Percentiles rank a stretch among this genome's conserved stretches.
Evolutionary conservation across 2,888 invertebrate species (phyloP).

Genomic region (Tolmerus cingulatus): DNA sequence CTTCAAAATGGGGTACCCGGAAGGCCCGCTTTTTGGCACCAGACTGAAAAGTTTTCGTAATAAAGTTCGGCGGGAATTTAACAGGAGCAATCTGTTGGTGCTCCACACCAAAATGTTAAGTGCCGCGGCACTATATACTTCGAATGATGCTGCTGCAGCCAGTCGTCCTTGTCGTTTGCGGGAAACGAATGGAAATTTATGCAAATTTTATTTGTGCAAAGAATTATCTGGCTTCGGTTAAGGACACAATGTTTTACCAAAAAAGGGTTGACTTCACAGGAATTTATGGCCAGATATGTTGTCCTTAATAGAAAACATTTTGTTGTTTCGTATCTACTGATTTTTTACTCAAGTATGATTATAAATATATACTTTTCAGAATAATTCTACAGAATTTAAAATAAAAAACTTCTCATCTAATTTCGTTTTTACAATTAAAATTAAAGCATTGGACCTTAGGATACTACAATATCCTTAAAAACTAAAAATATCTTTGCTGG

Average conservation of each 20-base stretch:
- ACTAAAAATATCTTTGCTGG: no score
- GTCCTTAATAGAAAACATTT: not conserved
- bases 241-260: constrained; percentile 20
- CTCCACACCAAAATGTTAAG: not conserved
- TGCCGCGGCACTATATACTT: not conserved
- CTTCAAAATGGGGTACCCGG: not conserved
- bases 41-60: constrained; percentile 1
- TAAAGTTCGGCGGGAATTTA: constrained; percentile 14
- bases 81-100: constrained; percentile 19
- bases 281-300: constrained; percentile 15
- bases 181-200: constrained; percentile 1
- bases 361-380: no score
- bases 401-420: no score
- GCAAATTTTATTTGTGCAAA: constrained; percentile 29
- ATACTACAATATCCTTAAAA: no score
- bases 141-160: not conserved
- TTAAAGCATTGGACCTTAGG: no score
- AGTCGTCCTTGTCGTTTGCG: not conserved
- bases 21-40: not conserved
- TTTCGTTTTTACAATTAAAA: no score
- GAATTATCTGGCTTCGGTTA: constrained; percentile 15
- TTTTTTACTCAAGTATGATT: not conserved
- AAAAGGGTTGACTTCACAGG: constrained; percentile 18
- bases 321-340: not conserved
- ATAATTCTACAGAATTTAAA: no score